Evolutionary conservation across 1,140 invertebrate species (phyloP).

Genomic region (Diabrotica virgifera): DNA sequence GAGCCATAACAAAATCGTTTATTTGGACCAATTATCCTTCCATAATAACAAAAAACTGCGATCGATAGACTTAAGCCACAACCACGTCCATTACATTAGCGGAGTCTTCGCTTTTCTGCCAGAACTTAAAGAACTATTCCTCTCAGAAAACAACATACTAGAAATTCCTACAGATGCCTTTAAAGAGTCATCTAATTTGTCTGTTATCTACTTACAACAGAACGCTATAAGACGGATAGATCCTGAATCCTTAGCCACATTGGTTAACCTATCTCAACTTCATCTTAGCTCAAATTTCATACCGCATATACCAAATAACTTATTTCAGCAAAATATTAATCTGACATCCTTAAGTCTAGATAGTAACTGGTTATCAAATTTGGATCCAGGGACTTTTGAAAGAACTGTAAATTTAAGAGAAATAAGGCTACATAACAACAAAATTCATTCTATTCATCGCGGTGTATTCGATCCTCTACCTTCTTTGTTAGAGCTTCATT

Average conservation of each 20-base stretch:
- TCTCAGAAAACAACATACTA: constrained; percentile 88
- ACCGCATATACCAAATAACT: constrained; percentile 65
- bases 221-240: constrained; percentile 81
- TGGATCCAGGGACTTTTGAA: constrained; percentile 77
- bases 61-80: constrained; percentile 82
- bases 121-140: constrained; percentile 74
- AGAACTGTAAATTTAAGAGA: constrained; percentile 72
- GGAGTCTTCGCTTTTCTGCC: constrained; percentile 77
- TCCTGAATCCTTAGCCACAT: constrained; percentile 65
- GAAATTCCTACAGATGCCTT: constrained; percentile 81
- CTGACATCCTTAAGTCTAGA: constrained; percentile 84
- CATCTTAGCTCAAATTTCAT: constrained; percentile 87
- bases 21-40: constrained; percentile 69
- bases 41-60: constrained; percentile 69
- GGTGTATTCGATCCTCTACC: constrained; percentile 80
- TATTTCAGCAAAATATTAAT: constrained; percentile 71
- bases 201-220: constrained; percentile 82
- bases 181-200: constrained; percentile 68
- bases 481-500: constrained; percentile 75
- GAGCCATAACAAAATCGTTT: constrained; percentile 82
- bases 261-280: constrained; percentile 75
- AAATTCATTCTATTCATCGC: constrained; percentile 67
- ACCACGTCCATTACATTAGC: constrained; percentile 81
- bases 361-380: constrained; percentile 80
- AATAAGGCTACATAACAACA: constrained; percentile 85